Conservation (phyloP, 2,797 vertebrate genomes). For the Thamnophis elegans region DNA sequence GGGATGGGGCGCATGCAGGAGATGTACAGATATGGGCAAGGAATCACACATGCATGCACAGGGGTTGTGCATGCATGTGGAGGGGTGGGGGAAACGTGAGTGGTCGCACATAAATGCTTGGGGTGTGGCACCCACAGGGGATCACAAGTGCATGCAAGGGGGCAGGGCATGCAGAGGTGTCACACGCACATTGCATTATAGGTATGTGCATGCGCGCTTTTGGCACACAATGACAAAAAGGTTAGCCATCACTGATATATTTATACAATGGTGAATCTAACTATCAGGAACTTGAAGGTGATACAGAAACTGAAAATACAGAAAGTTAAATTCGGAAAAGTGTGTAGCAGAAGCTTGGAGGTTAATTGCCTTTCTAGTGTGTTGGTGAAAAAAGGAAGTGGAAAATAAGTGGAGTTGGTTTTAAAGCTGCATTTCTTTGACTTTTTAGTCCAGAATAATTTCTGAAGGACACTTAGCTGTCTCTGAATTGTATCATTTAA, state of each 20-base stretch:
- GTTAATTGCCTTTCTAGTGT: not conserved
- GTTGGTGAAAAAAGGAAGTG: not conserved
- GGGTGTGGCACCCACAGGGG: too few species aligned
- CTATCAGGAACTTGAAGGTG: not conserved
- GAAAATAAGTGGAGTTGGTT: not conserved
- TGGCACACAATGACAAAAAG: too few species aligned
- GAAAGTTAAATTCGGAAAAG: not conserved
- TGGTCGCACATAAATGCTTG: too few species aligned
- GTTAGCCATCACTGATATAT: not conserved
- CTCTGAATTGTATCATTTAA: not conserved
- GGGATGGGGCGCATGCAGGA: too few species aligned
- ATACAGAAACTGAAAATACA: not conserved
- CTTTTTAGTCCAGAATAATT: not conserved
- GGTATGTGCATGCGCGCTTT: too few species aligned
- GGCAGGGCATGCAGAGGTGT: too few species aligned
- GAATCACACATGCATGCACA: too few species aligned
- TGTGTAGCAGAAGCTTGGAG: not conserved
- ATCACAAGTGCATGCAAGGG: too few species aligned
- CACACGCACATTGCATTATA: too few species aligned
- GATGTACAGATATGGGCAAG: too few species aligned
- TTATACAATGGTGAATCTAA: not conserved
- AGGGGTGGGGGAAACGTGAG: too few species aligned
- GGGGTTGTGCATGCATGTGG: too few species aligned
- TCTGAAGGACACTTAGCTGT: not conserved
- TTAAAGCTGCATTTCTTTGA: fast-evolving